These are phyloP conservation scores for Lasiommata megera DNA, from an alignment of 2,888 invertebrate genomes.

Conservation along the genomic window DNA sequence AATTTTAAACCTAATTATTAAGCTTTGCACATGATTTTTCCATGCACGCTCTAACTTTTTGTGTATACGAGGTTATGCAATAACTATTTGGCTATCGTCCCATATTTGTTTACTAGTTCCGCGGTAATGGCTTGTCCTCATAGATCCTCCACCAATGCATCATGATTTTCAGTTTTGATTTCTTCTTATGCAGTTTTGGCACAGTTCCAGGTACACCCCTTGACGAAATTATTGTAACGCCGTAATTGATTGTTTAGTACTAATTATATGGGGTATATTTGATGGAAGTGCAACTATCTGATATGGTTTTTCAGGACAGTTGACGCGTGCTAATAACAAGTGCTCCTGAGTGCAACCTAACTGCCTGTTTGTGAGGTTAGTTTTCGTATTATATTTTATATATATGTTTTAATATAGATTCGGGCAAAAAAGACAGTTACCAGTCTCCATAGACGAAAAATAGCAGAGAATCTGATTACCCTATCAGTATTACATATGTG, in stretches of 20 bases:
- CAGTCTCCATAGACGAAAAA: background rate
- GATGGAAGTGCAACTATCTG: conserved; percentile 53
- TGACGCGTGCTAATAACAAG: conserved; percentile 73
- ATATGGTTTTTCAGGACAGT: conserved; percentile 72
- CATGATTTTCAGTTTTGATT: conserved; percentile 66
- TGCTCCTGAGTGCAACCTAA: conserved; percentile 74
- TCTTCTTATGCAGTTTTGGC: conserved; percentile 68
- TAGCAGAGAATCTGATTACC: background rate
- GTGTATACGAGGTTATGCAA: conserved; percentile 38
- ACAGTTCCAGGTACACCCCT: conserved; percentile 62
- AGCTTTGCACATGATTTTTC: conserved; percentile 30
- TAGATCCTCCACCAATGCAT: conserved; percentile 45
- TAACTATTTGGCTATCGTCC: conserved; percentile 38
- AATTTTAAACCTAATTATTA: conserved; percentile 38
- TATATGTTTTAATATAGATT: background rate
- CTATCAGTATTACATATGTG: too few relatives aligned
- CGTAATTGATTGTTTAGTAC: conserved; percentile 46
- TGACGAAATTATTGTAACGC: conserved; percentile 60
- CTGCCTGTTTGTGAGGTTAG: conserved; percentile 79
- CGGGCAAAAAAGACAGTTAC: background rate
- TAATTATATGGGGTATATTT: conserved; percentile 47
- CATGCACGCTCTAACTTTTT: conserved; percentile 44
- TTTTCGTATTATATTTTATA: conserved; percentile 36
- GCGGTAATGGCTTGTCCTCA: conserved; percentile 32
- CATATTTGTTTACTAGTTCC: conserved; percentile 52